phyloP scores from a whole-genome alignment of 1,140 invertebrate genomes.

The Eciton burchellii region DNA sequence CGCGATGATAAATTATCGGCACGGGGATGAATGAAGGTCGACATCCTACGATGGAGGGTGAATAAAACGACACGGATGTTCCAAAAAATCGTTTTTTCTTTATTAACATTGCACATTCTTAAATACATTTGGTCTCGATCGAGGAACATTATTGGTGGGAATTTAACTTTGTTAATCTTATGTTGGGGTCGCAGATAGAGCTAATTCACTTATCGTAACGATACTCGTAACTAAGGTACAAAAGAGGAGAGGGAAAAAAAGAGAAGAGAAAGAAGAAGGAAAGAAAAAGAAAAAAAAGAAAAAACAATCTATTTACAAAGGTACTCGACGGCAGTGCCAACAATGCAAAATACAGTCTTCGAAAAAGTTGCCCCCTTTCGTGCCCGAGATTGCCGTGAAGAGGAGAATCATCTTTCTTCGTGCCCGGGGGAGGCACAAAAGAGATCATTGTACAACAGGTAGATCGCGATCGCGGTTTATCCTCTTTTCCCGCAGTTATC shows the following conservation, averaged over 20 bases:
- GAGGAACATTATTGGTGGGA: conserved; percentile 82
- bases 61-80: background rate
- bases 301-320: conserved; percentile 66
- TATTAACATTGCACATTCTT: conserved; percentile 83
- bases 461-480: conserved; percentile 51
- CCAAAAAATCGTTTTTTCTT: conserved; percentile 60
- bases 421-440: conserved; percentile 46
- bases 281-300: no score
- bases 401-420: conserved; percentile 57
- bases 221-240: conserved; percentile 33
- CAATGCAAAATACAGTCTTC: conserved; percentile 39
- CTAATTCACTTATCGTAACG: conserved; percentile 38
- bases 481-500: conserved; percentile 21
- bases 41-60: background rate
- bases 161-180: conserved; percentile 60
- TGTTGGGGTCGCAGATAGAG: conserved; percentile 41
- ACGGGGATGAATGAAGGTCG: background rate
- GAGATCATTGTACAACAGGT: conserved; percentile 61
- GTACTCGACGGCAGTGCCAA: conserved; percentile 56
- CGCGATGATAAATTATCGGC: background rate
- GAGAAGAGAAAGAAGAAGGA: no score
- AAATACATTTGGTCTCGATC: conserved; percentile 83
- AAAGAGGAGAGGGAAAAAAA: no score
- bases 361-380: conserved; percentile 55
- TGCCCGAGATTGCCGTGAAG: conserved; percentile 54